Conservation (phyloP, 2,888 invertebrate genomes). For the Meliscaeva auricollis region DNA sequence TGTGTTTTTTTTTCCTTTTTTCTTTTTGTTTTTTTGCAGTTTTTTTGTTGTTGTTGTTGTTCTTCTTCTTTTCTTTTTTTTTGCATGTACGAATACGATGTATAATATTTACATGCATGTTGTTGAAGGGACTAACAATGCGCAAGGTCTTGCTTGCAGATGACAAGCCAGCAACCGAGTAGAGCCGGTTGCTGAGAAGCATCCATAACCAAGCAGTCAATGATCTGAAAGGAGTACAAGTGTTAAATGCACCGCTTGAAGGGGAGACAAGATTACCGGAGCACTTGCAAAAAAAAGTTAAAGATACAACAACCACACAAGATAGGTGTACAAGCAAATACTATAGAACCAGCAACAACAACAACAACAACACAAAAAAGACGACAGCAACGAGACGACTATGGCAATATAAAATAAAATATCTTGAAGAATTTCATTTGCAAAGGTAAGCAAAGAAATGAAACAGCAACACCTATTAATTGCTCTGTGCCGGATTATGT, state of each 20-base stretch:
- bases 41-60: too few species aligned
- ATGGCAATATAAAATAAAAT: constrained; percentile 47
- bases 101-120: constrained; percentile 10
- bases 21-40: not conserved
- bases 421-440: constrained; percentile 64
- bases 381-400: constrained; percentile 21
- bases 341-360: constrained; percentile 19
- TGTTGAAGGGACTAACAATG: constrained; percentile 60
- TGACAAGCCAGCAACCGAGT: constrained; percentile 42
- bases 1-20: not conserved
- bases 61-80: too few species aligned
- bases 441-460: constrained; percentile 50
- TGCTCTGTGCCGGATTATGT: not conserved
- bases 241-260: constrained; percentile 47
- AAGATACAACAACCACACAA: constrained; percentile 24
- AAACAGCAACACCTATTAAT: constrained; percentile 54
- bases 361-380: constrained; percentile 24
- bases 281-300: constrained; percentile 47
- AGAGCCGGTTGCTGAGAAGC: constrained; percentile 49
- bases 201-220: constrained; percentile 71
- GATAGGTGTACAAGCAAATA: too few species aligned
- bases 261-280: not conserved
- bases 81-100: not conserved
- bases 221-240: constrained; percentile 75
- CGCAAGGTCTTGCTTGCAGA: constrained; percentile 59